Base-by-base conservation (phyloP, 2,113 vertebrate species). In the Copsychus sechellarum region DNA sequence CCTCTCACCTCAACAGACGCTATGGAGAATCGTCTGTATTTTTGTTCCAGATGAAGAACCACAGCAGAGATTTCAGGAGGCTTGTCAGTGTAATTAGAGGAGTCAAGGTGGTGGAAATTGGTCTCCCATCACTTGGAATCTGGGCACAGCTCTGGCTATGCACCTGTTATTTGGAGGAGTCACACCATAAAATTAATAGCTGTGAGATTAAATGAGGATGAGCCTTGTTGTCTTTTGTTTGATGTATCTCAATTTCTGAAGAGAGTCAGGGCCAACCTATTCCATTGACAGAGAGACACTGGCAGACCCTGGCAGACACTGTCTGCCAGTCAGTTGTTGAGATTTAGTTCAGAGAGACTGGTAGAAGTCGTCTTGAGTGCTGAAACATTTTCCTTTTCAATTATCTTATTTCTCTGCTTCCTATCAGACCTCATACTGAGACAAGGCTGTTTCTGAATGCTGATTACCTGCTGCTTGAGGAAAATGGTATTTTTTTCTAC, bases 221-320 rank as follows among this genome's bases (percentile, higher is more conserved):
- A 95, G 26, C 54, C 92, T 90, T 95, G 79, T 96, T 92, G 88
- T 81, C 88, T 96, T 97, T 96, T 96, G 92, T 96, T 88, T 95
- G 83, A 93, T 70, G 82, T 78, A 67, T 90, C 92, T 94, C 92
- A 93, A 67, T 88, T 94, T 83, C 92, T 90, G 94, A 88, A 93
- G 56, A 90, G 71, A 76, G 95, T 94, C 86, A 93, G 92, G 86
- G 90, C 90, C 88, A 94, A 86, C 86, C 42, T 94, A 11, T 95
- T 92, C 76, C 82, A 94, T 92, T 95, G 92, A 94, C 94, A 86
- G 85, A 79, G 84, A 96, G 45, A 92, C 76, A 90, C 43, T 94
- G 90, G 92, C 93, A 96, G 45, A 92, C 76, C 87, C 43, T 94
- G 90, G 92, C 93, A 95, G 87, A 81, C 73, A 86, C 92, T 33